Evolutionary conservation across 2,797 vertebrate genomes (phyloP).

Genomic region (Lutjanus argentimaculatus): DNA sequence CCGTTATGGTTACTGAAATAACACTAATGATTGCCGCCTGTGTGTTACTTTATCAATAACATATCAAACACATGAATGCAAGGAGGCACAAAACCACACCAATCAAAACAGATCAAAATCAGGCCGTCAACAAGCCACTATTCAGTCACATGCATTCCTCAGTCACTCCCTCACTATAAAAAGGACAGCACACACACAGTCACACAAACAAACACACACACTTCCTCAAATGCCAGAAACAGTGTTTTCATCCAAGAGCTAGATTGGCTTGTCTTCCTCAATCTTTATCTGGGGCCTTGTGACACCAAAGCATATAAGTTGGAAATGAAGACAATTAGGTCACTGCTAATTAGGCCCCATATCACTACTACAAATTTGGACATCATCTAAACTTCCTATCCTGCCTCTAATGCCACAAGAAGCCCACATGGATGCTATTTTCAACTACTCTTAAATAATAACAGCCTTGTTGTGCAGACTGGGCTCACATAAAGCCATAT

Average conservation of each 20-base stretch:
- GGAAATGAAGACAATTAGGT: conserved; percentile 68
- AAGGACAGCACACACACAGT: conserved; percentile 46
- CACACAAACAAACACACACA: conserved; percentile 33
- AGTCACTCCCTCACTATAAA: conserved; percentile 70
- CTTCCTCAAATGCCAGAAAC: conserved; percentile 38
- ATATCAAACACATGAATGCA: conserved; percentile 26
- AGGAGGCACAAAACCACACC: conserved; percentile 15
- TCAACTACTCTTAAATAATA: conserved; percentile 11
- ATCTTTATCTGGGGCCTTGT: conserved; percentile 59
- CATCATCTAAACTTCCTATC: conserved; percentile 40
- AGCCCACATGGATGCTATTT: background rate
- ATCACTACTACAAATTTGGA: conserved; percentile 35
- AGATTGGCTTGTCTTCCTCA: conserved; percentile 32
- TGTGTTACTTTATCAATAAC: conserved; percentile 30
- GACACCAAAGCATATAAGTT: conserved; percentile 61
- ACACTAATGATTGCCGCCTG: background rate
- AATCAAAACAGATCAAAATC: conserved; percentile 39
- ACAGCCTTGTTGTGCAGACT: conserved; percentile 28
- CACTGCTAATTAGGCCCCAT: conserved; percentile 48
- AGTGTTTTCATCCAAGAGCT: conserved; percentile 46
- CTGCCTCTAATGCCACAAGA: conserved; percentile 14
- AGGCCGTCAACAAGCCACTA: conserved; percentile 55
- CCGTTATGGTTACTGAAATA: conserved; percentile 27
- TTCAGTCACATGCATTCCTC: conserved; percentile 58
- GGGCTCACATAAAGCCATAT: conserved; percentile 5